Base-by-base conservation (phyloP, 1,140 invertebrate genomes). In the Bathynomus jamesi region DNA sequence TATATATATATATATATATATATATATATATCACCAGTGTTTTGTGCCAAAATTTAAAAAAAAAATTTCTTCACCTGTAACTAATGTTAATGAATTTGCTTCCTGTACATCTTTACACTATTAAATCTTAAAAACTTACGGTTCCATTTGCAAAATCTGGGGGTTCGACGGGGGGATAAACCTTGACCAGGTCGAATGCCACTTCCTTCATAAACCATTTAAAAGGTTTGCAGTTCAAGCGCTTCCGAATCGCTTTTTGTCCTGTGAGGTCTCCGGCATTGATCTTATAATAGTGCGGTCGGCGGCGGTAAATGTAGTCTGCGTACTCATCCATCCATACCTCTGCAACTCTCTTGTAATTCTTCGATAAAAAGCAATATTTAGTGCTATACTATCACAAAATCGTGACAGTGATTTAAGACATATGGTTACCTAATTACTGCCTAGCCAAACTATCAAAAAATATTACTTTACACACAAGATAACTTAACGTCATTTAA, bases 131-230 rank as follows among this genome's bases (percentile, higher is more conserved):
- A 24, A 2, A 28, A 86, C 83, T 32, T 28, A 75, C 73, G 28
- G 70, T 75, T 4, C 73, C 73, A 13, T 65, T 65, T 8, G 73
- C 73, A 75, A 90, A 91, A 76, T 94, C 89, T 30, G 89, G 88
- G 0, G 95, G 95, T 81, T 97, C 95, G 2, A 97, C 83, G 0
- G 93, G 91, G n/a, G 96, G 96, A 84, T 98, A 99, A 70, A 89
- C 89, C 67, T 91, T 88, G 0, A 88, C 85, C 21, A 97, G 84
- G 84, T 99, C 96, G 82, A 96, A 97, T 0, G 95, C 95, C 30
- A 97, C 86, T 78, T 92, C 89, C 68, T 93, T 89, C 86, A 98
- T 97, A 78, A 97, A 99, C 96, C 96, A 98, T 32, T 91, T 90
- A 82, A 98, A 98, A 0, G 92, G 84, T 82, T 95, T 96, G 82